These are phyloP conservation scores for Manacus vitellinus DNA, from an alignment of 2,113 vertebrate genomes.

Conservation along the genomic window DNA sequence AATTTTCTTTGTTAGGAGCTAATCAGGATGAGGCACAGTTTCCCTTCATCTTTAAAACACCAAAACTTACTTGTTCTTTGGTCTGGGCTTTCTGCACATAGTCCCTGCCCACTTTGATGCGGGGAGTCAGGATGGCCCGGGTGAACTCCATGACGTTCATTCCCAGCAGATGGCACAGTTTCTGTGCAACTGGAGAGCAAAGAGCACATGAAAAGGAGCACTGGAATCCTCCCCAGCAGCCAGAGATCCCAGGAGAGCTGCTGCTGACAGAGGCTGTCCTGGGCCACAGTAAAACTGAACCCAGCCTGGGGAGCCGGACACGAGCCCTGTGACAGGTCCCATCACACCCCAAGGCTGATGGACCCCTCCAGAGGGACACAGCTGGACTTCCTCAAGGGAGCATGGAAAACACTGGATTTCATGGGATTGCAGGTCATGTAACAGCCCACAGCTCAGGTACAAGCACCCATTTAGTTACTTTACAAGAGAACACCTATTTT, in stretches of 20 bases:
- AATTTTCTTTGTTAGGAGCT: background rate
- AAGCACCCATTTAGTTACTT: accelerated
- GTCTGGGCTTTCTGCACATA: conserved; percentile 99
- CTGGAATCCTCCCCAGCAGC: background rate
- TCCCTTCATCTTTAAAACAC: background rate
- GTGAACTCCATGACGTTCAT: conserved; percentile 99
- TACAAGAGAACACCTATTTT: background rate
- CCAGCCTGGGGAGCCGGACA: background rate
- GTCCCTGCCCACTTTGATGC: conserved; percentile 98
- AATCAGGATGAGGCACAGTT: background rate
- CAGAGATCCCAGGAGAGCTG: accelerated
- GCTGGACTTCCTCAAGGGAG: background rate
- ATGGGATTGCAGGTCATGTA: background rate
- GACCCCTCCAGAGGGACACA: background rate
- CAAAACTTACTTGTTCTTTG: conserved; percentile 90
- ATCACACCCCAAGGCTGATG: background rate
- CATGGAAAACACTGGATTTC: accelerated
- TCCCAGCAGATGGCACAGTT: conserved; percentile 95
- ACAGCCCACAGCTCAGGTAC: background rate
- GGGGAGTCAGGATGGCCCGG: conserved; percentile 92
- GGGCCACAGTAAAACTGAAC: background rate
- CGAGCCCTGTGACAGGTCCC: background rate
- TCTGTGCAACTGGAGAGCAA: conserved; percentile 87
- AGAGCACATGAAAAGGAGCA: background rate
- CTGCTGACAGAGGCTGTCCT: background rate